phyloP scores from a whole-genome alignment of 2,888 invertebrate genomes.

The Bellardia bayeri region DNA sequence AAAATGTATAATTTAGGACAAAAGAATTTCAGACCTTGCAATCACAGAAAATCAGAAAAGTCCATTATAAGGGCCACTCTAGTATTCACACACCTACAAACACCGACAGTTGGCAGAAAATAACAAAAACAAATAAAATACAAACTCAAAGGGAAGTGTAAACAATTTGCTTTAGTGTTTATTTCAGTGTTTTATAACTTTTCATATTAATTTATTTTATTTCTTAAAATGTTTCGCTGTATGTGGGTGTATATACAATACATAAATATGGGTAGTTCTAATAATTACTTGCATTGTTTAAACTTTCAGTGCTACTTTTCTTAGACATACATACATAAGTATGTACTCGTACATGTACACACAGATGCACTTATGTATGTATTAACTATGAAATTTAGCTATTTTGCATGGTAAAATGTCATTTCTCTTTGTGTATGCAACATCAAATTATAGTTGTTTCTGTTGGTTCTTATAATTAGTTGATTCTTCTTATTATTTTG shows the following conservation, averaged over 20 bases:
- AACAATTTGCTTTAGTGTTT: slow-evolving; percentile 12
- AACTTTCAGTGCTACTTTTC: slow-evolving; percentile 22
- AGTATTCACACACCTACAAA: background rate
- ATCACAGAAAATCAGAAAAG: no score
- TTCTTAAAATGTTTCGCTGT: background rate
- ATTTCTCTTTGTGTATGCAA: slow-evolving; percentile 29
- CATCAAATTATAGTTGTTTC: slow-evolving; percentile 20
- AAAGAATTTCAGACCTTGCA: no score
- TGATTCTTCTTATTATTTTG: slow-evolving; percentile 7
- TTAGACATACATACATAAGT: background rate
- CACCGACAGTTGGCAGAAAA: background rate
- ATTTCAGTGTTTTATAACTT: slow-evolving; percentile 12
- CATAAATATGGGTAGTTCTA: background rate
- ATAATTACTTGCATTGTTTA: slow-evolving; percentile 36
- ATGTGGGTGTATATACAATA: background rate
- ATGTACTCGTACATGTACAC: no score
- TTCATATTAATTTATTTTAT: slow-evolving; percentile 44
- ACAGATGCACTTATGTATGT: background rate
- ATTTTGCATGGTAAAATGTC: slow-evolving; percentile 38
- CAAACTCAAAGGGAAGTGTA: slow-evolving; percentile 31
- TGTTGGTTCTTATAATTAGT: slow-evolving; percentile 60
- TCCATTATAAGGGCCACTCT: no score
- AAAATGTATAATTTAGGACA: no score
- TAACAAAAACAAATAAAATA: background rate
- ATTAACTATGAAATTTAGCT: slow-evolving; percentile 19